A percentile compares a stretch with the other conserved stretches of the same genome.
These are phyloP conservation scores for Mormyrops attenuatus DNA, from an alignment of 2,797 vertebrate species.

Conservation along the genomic window DNA sequence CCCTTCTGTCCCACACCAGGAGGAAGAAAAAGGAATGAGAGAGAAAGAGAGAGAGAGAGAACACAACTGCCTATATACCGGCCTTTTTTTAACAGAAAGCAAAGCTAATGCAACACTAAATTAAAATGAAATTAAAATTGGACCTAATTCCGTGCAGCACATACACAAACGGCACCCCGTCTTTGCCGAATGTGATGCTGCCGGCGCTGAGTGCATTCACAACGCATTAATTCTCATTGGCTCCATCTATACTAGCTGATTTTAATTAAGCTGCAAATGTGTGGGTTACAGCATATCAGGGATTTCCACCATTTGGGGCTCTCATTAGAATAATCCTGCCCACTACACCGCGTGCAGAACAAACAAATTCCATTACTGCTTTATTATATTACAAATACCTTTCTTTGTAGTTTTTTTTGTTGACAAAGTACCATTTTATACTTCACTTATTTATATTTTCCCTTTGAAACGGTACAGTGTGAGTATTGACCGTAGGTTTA, in stretches of 20 bases:
- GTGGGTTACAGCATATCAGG: neutral
- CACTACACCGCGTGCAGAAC: neutral
- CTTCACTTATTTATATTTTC: neutral
- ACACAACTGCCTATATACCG: neutral
- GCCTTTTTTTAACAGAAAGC: neutral
- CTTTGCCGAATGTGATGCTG: neutral
- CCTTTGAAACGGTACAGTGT: neutral
- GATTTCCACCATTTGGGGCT: neutral
- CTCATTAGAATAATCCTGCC: neutral
- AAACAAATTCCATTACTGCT: neutral
- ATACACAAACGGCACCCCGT: neutral
- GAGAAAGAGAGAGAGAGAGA: neutral
- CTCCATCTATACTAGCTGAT: neutral
- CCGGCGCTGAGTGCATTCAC: neutral
- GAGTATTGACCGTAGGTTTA: neutral
- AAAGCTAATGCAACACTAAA: neutral
- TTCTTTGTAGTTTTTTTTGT: neutral
- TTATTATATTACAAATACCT: neutral
- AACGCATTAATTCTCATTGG: neutral
- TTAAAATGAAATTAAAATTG: neutral
- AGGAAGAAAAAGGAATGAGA: neutral
- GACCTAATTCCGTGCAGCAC: neutral
- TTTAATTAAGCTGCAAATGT: neutral
- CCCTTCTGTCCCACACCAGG: neutral
- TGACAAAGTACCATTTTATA: neutral